Base-by-base conservation (phyloP, 1,140 invertebrate genomes). In the Aleiodes sp. region DNA sequence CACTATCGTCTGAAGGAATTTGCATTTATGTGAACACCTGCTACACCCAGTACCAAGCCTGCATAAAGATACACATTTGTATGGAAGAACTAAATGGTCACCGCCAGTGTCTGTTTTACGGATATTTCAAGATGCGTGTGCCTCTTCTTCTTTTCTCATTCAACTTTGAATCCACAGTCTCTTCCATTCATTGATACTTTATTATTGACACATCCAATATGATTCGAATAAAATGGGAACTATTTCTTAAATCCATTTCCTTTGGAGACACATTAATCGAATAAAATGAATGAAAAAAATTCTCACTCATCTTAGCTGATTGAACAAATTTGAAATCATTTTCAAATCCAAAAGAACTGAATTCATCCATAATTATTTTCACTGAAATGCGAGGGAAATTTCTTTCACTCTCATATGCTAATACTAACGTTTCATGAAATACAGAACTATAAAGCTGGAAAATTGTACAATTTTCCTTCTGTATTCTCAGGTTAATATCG, bases 1-100 rank as follows among this genome's bases (percentile, higher is more conserved):
- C 19, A 59, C 41, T 70, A 21, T 60, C 57, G 43, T 65, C 41
- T 70, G 41, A 66, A 43, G 56, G 61, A 70, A 70, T 70, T 70
- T 65, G 63, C 65, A 70, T 65, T 65, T 63, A 70, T 65, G 69
- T 61, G 35, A 39, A 37, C 62, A 66, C 43, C 52, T 65, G 69
- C 63, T 56, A 60, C 69, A 65, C 37, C 57, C 39, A 41, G 7
- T 19, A 7, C 37, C 31, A 26, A 28, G n/a, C 28, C 26, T 59
- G 10, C 10, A 59, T 59, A 59, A 59, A 59, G 2, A 59, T 59
- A 29, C 16, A 59, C 16, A 59, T 59, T 29, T 56, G 24, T 57
- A 28, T 57, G n/a, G 24, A 57, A 8, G 28, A 57, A 28, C 52
- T 12, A 24, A 28, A 26, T 24, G 24, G 12, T 57, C 28, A 24